Evolutionary conservation across 2,797 vertebrate genomes (phyloP).

Genomic region (Galago senegalensis): DNA sequence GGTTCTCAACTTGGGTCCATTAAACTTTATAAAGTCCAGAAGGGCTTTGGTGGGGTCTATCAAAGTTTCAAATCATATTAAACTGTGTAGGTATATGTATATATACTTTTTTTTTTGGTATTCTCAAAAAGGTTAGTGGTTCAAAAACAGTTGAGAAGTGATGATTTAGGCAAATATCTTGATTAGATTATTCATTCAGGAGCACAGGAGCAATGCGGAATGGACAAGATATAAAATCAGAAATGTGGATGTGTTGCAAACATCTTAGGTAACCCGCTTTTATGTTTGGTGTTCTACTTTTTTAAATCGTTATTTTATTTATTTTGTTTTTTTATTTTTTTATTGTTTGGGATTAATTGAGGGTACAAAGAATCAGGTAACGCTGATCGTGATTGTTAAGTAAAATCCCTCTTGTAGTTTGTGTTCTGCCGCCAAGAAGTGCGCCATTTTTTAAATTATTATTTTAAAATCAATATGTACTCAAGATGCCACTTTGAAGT

Average conservation of each 20-base stretch:
- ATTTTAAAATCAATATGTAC: conserved; percentile 1
- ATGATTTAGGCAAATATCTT: neutral
- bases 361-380: too few relatives aligned
- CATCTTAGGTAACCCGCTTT: neutral
- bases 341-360: too few relatives aligned
- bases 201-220: neutral
- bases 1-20: neutral
- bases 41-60: neutral
- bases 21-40: neutral
- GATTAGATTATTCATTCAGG: neutral
- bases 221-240: neutral
- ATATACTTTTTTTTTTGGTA: neutral
- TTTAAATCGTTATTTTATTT: neutral
- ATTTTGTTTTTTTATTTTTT: neutral
- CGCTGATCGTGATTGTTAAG: too few relatives aligned
- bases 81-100: neutral
- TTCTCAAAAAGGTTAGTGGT: neutral
- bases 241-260: neutral
- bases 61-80: neutral
- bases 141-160: neutral
- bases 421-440: too few relatives aligned
- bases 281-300: neutral
- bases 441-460: neutral
- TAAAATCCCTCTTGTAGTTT: too few relatives aligned
- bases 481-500: neutral